Base-by-base conservation (phyloP, 2,888 invertebrate species). In the Altica lythri region DNA sequence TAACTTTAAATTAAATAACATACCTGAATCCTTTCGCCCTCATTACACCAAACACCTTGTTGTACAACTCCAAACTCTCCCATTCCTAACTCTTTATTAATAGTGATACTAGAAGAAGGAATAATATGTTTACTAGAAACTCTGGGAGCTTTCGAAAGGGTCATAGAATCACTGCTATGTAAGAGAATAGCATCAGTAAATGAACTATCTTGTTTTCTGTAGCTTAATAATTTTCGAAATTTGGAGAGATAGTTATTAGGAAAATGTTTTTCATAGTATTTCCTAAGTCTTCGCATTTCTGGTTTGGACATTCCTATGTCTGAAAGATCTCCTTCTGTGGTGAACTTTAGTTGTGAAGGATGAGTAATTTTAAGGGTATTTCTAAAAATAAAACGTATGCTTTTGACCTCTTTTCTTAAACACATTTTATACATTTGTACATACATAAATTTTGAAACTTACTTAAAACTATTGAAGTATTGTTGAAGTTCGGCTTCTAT, bases 21-120 rank as follows among this genome's bases (percentile, higher is more conserved):
- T 64, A 69, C 72, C 64, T 74, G 75, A 58, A 92, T 91, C 78
- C 94, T 83, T 77, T 95, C 92, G 53, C 90, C 93, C 64, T 93
- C 93, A 71, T 95, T 93, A 42, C 92, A 92, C 96, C 96, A 97
- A 5, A 95, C 92, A 2, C 96, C 98, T 77, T 96, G 97, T 73
- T 96, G 96, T 0, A 99, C 98, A 9, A 95, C 91, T 2, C 98
- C 98, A 79, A 99, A 99, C 76, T 99, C 97, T 9, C 99, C 98
- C 68, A 89, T 90, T 18, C 98, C 98, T 51, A 99, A 79, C 72
- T 95, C 94, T 74, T 96, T 95, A 74, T 94, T 94, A 40, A 96
- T 89, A 54, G 90, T 88, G 68, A 97, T 94, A 62, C 92, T 89
- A 69, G 95, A 94, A 22, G 92, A 88, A 19, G 76, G 76, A 63